Conservation (phyloP, 2,888 invertebrate genomes). For the Smittia sp. region DNA sequence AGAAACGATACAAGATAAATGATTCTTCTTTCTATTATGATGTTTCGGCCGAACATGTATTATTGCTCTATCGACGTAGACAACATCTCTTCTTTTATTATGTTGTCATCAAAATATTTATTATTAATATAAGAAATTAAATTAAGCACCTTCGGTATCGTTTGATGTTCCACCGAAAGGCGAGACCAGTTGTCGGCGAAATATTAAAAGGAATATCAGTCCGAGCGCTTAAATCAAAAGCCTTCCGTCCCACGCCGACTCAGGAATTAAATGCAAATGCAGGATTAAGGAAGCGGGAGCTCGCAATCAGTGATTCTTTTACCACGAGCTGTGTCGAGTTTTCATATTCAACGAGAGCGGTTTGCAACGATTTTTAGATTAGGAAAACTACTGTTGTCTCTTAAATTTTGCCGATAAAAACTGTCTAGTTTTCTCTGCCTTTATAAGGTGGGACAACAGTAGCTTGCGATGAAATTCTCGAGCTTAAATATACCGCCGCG, state of each 20-base stretch:
- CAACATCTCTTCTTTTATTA: conserved; percentile 34
- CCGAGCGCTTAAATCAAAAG: not conserved
- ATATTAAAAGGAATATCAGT: not conserved
- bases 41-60: conserved; percentile 33
- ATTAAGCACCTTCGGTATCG: conserved; percentile 26
- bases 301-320: no score
- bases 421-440: no score
- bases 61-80: conserved; percentile 23
- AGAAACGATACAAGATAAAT: conserved; percentile 41
- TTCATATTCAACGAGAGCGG: no score
- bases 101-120: conserved; percentile 42
- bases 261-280: not conserved
- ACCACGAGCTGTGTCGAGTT: no score
- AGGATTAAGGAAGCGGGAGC: not conserved
- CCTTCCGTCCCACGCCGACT: not conserved
- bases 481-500: no score
- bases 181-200: not conserved
- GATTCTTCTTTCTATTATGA: conserved; percentile 37
- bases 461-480: not conserved
- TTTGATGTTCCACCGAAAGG: conserved; percentile 32
- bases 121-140: conserved; percentile 40
- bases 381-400: no score
- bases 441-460: no score
- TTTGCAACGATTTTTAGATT: no score
- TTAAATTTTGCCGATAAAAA: no score